Percentiles rank a stretch among this genome's conserved stretches.
phyloP scores from a whole-genome alignment of 2,113 vertebrate genomes.

The Calidris pugnax region DNA sequence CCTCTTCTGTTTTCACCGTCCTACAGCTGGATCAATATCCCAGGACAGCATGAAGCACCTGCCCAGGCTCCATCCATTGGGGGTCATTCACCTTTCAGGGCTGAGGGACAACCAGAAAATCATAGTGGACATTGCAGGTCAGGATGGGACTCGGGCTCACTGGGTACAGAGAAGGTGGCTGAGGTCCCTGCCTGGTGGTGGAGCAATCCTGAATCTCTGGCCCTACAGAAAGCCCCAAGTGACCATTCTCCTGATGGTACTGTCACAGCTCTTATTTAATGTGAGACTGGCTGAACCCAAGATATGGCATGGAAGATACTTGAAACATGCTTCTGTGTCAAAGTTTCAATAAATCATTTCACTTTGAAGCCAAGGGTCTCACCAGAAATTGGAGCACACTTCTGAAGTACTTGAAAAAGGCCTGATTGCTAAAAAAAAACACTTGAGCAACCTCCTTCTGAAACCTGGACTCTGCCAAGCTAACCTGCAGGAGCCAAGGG shows the following conservation, averaged over 20 bases:
- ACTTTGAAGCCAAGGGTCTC: neutral
- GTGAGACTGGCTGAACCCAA: neutral
- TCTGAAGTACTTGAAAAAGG: neutral
- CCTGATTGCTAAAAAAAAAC: neutral
- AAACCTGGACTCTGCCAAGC: neutral
- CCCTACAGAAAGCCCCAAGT: neutral
- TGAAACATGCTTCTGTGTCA: neutral
- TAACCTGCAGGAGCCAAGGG: neutral
- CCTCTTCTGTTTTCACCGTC: neutral
- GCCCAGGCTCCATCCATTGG: neutral
- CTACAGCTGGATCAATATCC: neutral
- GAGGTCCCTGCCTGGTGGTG: neutral
- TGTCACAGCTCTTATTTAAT: neutral
- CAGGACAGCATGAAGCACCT: neutral
- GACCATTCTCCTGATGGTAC: neutral
- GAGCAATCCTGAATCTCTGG: neutral
- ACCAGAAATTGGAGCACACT: neutral
- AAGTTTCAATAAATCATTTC: neutral
- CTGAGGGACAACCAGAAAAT: neutral
- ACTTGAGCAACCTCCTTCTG: neutral
- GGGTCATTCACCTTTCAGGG: neutral
- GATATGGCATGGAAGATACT: neutral
- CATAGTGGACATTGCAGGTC: too few relatives aligned
- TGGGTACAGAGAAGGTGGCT: neutral
- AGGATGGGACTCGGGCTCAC: neutral